Base-by-base conservation (phyloP, 2,797 vertebrate genomes). In the Aulostomus chinensis region DNA sequence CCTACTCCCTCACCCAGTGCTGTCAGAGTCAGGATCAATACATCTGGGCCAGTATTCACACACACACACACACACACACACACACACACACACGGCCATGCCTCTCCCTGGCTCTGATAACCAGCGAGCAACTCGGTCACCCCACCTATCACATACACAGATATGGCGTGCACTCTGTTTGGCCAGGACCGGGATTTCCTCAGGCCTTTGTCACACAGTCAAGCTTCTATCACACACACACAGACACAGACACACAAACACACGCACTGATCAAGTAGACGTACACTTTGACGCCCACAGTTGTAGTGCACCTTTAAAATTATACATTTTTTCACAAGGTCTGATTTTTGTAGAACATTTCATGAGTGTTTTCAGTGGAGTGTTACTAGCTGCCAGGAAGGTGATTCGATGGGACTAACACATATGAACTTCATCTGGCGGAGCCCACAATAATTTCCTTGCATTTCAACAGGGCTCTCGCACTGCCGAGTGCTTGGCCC, bases 11-110 rank as follows among this genome's bases (percentile, higher is more conserved):
- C 21, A 17, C 43, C 40, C 65, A 58, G 51, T 66, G 63, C 79
- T 73, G 78, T 69, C 80, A 83, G 71, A 73, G 61, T 58, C 59
- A 36, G 68, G 80, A 91, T 91, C 89, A 88, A 91, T 92, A 89
- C 80, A 86, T 84, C 85, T 81, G 85, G 72, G 63, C 73, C 58
- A 79, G 70, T 87, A 86, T 87, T 70, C 84, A 76, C 24, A n/a
- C n/a, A n/a, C n/a, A n/a, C n/a, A n/a, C n/a, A n/a, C n/a, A n/a
- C n/a, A n/a, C n/a, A n/a, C n/a, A n/a, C n/a, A n/a, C n/a, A n/a
- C n/a, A n/a, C n/a, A n/a, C n/a, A n/a, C 78, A 76, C 79, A 73
- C 76, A 80, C 64, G 55, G 50, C 72, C 51, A 9, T 50, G 52
- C 56, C 25, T 18, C 57, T 18, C 31, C 51, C 67, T 50, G 34